These are phyloP conservation scores for Pinna nobilis DNA, from an alignment of 1,140 invertebrate genomes.

Conservation along the genomic window DNA sequence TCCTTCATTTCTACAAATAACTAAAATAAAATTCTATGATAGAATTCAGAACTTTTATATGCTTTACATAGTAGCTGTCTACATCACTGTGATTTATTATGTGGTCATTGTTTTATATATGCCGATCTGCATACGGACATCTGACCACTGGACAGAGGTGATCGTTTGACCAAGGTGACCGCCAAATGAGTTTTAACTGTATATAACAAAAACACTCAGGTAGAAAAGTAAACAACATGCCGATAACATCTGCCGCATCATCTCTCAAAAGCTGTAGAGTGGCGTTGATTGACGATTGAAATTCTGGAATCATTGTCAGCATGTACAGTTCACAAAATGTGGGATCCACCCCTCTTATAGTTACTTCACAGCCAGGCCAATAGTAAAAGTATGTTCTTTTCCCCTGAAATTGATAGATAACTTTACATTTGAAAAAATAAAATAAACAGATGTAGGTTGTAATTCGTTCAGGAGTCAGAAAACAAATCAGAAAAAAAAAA, in stretches of 20 bases:
- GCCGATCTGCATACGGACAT: not conserved
- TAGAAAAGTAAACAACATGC: conserved; percentile 18
- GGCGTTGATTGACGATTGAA: conserved; percentile 27
- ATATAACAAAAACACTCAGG: not conserved
- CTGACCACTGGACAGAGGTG: not conserved
- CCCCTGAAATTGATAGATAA: conserved; percentile 53
- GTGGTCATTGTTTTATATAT: not conserved
- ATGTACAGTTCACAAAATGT: conserved; percentile 64
- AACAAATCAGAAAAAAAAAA: too few relatives aligned
- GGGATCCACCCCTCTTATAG: conserved; percentile 67
- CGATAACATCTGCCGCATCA: conserved; percentile 47
- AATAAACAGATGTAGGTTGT: too few relatives aligned
- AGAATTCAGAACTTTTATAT: too few relatives aligned
- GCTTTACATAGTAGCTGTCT: too few relatives aligned
- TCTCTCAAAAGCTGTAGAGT: conserved; percentile 34
- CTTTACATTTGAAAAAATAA: too few relatives aligned
- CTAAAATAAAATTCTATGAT: too few relatives aligned
- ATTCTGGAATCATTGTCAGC: conserved; percentile 34
- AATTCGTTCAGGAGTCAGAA: too few relatives aligned
- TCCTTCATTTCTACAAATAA: too few relatives aligned
- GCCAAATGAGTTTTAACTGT: not conserved
- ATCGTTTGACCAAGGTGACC: not conserved
- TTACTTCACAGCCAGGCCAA: conserved; percentile 75
- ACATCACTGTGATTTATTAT: not conserved
- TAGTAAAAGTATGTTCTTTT: conserved; percentile 68